Evolutionary conservation across 2,113 vertebrate species (phyloP), one percentile per base, ranked within the genome.

Genomic region (Triplophysa dalaica): DNA sequence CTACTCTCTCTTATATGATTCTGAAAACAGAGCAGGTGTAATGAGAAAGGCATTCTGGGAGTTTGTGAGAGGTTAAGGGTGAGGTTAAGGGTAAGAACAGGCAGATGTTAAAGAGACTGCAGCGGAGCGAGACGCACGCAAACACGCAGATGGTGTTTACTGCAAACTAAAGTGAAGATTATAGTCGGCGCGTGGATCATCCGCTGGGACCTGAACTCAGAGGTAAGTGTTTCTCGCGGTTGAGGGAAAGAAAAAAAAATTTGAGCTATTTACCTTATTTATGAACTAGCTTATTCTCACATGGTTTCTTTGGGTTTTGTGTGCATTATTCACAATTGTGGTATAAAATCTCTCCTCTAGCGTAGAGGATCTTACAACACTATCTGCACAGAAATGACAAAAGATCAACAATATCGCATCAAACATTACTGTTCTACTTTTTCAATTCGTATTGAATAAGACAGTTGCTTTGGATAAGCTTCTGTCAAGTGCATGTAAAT

Each of bases 61-160:
- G 77, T 83, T 70, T 79, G 70, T 43, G 19, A 29, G 8, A 8
- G 22, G 45, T 79, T 38, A 38, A 19, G 65, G 38, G 79, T 61
- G 70, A 75, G 52, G 38, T 33, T 14, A 61, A 66, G 73, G 66
- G 45, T 50, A 56, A 77, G 33, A 38, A 43, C 56, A 19, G 26
- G 66, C 70, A 83, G 85, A 82, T 86, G 87, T 84, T 83, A 61
- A 75, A 77, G 75, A 84, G 67, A 86, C 86, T 84, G 75, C 50
- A 72, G 9, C 63, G 43, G 45, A 21, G 79, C 64, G 81, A 72
- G 26, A 41, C 38, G 63, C 77, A 67, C 85, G 80, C 78, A 19
- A 3, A 66, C 69, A 48, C 83, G 82, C 86, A 89, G 89, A 88
- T 90, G 89, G 80, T 89, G 90, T 88, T 89, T 90, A 86, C 74